A percentile compares a stretch with the other conserved stretches of the same genome.
Conservation (phyloP, 2,888 invertebrate species). For the Mimumesa dahlbomi region DNA sequence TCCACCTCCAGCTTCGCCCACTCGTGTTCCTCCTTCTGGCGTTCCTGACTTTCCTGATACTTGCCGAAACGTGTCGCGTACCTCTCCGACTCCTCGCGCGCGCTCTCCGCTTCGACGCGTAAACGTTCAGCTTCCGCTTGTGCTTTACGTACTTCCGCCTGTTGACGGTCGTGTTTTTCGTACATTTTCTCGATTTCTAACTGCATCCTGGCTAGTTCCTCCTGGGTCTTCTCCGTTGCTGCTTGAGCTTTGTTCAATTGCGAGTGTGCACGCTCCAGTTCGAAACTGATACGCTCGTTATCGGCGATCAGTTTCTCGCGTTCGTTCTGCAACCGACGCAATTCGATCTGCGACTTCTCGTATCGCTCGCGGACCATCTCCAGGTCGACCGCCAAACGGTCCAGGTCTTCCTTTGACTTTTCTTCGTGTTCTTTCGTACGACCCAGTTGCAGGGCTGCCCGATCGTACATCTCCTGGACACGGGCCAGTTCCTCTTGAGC, state of each 20-base stretch:
- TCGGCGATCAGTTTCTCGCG: slow-evolving; percentile 93
- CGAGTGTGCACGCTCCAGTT: slow-evolving; percentile 92
- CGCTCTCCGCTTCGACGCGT: slow-evolving; percentile 87
- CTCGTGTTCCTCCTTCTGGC: slow-evolving; percentile 88
- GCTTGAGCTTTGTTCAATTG: slow-evolving; percentile 92
- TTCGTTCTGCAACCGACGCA: slow-evolving; percentile 90
- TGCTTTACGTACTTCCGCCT: slow-evolving; percentile 90
- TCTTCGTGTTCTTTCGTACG: slow-evolving; percentile 95
- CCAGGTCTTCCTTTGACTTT: slow-evolving; percentile 92
- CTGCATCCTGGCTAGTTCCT: slow-evolving; percentile 92
- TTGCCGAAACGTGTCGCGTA: slow-evolving; percentile 88
- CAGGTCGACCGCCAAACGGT: slow-evolving; percentile 88
- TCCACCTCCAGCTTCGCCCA: slow-evolving; percentile 90
- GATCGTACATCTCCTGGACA: slow-evolving; percentile 93
- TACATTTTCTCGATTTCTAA: slow-evolving; percentile 94
- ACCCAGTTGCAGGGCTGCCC: slow-evolving; percentile 91
- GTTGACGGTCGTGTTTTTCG: slow-evolving; percentile 93
- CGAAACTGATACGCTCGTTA: slow-evolving; percentile 91
- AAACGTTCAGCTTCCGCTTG: slow-evolving; percentile 89
- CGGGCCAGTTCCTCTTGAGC: slow-evolving; percentile 92
- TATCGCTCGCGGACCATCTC: slow-evolving; percentile 94
- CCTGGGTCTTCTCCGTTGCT: slow-evolving; percentile 93
- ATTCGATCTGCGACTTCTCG: slow-evolving; percentile 93
- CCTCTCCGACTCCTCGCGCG: slow-evolving; percentile 90
- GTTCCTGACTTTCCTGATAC: slow-evolving; percentile 86